A percentile compares a stretch with the other conserved stretches of the same genome.
These are phyloP conservation scores for Mongoloraphidia duomilia DNA, from an alignment of 2,888 invertebrate species.

Conservation along the genomic window DNA sequence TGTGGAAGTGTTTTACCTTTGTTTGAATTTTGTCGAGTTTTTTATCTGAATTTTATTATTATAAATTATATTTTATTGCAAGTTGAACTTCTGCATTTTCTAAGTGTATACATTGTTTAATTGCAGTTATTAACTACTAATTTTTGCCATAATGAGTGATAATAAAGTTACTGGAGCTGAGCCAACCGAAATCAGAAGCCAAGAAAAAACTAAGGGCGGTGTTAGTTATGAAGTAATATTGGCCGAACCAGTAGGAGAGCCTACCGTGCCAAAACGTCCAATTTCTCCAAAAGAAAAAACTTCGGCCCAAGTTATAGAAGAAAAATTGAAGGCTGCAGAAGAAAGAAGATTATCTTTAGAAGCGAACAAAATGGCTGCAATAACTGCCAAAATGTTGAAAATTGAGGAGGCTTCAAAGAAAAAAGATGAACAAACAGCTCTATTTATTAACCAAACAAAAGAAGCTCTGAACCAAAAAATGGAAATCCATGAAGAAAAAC, in stretches of 20 bases:
- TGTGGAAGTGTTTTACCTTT: too few species aligned
- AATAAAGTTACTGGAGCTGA: too few species aligned
- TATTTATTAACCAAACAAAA: constrained; percentile 73
- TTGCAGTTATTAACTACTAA: too few species aligned
- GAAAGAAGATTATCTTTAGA: constrained; percentile 82
- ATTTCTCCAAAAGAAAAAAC: constrained; percentile 51
- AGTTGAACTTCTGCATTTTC: too few species aligned
- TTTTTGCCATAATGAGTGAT: too few species aligned
- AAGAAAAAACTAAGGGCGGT: constrained; percentile 85
- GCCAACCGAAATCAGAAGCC: constrained; percentile 77
- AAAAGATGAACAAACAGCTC: constrained; percentile 73
- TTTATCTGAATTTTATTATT: too few species aligned
- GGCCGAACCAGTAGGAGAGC: constrained; percentile 60
- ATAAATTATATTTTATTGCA: too few species aligned
- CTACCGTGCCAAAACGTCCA: constrained; percentile 51
- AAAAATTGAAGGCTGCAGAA: constrained; percentile 85
- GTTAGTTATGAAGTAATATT: constrained; percentile 84
- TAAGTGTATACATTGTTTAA: too few species aligned
- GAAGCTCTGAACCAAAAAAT: constrained; percentile 85
- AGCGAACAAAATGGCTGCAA: constrained; percentile 68
- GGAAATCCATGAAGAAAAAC: constrained; percentile 80
- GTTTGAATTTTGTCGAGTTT: too few species aligned
- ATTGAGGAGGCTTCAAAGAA: constrained; percentile 81
- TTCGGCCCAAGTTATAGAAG: constrained; percentile 78
- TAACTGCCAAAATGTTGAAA: constrained; percentile 71